phyloP scores from a whole-genome alignment of 1,140 invertebrate species.

The Apis dorsata region DNA sequence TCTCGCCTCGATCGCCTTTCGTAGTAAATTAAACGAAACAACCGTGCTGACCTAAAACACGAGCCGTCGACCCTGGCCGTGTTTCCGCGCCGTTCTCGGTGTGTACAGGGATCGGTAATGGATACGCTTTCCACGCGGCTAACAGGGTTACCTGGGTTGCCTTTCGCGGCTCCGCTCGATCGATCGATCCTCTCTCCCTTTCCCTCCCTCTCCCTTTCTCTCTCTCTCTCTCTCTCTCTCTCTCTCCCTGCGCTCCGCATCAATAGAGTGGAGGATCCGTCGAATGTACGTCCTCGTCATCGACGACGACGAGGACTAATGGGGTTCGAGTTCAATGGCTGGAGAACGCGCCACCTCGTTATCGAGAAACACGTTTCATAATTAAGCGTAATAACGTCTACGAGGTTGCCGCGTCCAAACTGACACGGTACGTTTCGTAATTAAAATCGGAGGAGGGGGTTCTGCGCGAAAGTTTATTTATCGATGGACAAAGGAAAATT shows the following conservation, averaged over 20 bases:
- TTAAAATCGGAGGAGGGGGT: not conserved
- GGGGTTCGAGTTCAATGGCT: conserved; percentile 32
- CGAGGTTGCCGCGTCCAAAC: conserved; percentile 19
- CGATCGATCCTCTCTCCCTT: not conserved
- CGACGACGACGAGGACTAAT: not conserved
- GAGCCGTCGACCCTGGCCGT: conserved; percentile 45
- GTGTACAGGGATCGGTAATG: conserved; percentile 36
- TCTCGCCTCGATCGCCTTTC: conserved; percentile 14
- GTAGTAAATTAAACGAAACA: conserved; percentile 35
- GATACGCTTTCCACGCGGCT: conserved; percentile 45
- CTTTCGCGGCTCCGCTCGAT: conserved; percentile 38
- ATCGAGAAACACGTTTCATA: conserved; percentile 51
- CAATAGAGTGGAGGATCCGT: not conserved
- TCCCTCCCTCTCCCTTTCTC: too few species aligned
- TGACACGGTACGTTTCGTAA: not conserved
- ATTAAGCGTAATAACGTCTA: conserved; percentile 41
- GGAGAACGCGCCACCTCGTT: conserved; percentile 40
- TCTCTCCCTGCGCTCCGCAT: not conserved
- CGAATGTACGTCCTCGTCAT: conserved; percentile 3
- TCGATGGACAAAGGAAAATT: not conserved
- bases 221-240: too few species aligned
- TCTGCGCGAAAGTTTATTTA: not conserved
- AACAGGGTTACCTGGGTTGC: conserved; percentile 40
- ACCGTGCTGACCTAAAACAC: conserved; percentile 38
- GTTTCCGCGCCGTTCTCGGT: conserved; percentile 30